Conservation (phyloP, 1,140 invertebrate genomes). For the Drosophila quadrilineata region DNA sequence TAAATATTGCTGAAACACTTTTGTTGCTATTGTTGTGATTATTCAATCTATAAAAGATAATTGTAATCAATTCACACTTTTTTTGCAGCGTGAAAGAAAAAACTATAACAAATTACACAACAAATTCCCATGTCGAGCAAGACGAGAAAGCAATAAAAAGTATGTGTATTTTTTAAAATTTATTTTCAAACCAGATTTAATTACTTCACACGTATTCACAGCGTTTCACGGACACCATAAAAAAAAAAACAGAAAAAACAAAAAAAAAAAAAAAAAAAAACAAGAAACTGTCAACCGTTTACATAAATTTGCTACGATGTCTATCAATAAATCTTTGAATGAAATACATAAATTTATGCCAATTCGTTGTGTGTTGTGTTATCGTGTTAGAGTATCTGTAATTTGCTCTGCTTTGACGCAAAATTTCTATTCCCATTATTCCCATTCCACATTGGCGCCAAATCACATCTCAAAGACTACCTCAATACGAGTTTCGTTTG, state of each 20-base stretch:
- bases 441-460: constrained; percentile 18
- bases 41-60: no score
- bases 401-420: background rate
- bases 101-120: constrained; percentile 15
- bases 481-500: constrained; percentile 76
- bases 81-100: background rate
- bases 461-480: constrained; percentile 73
- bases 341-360: constrained; percentile 56
- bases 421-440: constrained; percentile 23
- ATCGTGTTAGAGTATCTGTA: constrained; percentile 16
- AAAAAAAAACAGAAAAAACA: background rate
- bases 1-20: no score
- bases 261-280: background rate
- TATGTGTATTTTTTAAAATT: no score
- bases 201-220: constrained; percentile 55
- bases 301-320: constrained; percentile 60
- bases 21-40: no score
- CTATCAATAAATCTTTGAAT: constrained; percentile 64
- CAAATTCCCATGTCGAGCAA: constrained; percentile 27
- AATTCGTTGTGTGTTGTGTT: constrained; percentile 24
- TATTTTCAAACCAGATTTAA: constrained; percentile 19
- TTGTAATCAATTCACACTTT: no score
- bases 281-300: constrained; percentile 56
- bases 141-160: constrained; percentile 10
- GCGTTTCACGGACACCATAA: constrained; percentile 12